Conservation (phyloP, 1,140 invertebrate genomes). For the Chymomyza costata region DNA sequence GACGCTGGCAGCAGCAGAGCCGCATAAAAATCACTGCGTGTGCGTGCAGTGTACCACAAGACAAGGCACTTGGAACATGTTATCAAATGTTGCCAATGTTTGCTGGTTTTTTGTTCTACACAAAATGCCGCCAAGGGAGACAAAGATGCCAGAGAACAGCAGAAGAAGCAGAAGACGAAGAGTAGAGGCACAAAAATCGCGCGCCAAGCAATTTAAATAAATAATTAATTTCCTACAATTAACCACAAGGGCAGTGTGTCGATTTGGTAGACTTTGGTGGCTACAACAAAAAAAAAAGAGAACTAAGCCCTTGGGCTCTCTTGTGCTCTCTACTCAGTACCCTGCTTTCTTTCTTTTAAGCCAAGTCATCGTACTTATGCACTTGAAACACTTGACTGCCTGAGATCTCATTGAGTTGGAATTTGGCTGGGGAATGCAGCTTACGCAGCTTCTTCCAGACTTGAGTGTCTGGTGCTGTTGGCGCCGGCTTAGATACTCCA, state of each 20-base stretch:
- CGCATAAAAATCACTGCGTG: constrained; percentile 61
- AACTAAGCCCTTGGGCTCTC: no score
- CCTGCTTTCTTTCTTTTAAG: no score
- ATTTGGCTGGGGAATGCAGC: no score
- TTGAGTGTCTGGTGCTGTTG: no score
- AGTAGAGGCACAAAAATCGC: constrained; percentile 28
- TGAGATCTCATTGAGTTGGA: no score
- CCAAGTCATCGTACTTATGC: no score
- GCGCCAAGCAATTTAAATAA: constrained; percentile 67
- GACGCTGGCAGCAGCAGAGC: constrained; percentile 23
- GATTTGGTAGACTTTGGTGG: constrained; percentile 8
- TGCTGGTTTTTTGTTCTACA: constrained; percentile 23
- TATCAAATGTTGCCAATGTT: constrained; percentile 49
- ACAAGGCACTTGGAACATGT: constrained; percentile 31
- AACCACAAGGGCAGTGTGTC: constrained; percentile 29
- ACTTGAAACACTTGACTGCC: no score
- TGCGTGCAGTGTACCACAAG: constrained; percentile 43
- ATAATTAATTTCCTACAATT: constrained; percentile 73
- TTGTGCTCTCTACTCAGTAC: no score
- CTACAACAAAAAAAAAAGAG: not conserved
- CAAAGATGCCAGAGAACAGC: not conserved
- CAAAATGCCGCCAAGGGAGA: constrained; percentile 30
- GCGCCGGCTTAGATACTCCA: no score
- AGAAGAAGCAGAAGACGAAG: not conserved
- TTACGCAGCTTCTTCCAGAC: no score